Conservation (phyloP, 2,113 vertebrate genomes). For the Lepus timidus region DNA sequence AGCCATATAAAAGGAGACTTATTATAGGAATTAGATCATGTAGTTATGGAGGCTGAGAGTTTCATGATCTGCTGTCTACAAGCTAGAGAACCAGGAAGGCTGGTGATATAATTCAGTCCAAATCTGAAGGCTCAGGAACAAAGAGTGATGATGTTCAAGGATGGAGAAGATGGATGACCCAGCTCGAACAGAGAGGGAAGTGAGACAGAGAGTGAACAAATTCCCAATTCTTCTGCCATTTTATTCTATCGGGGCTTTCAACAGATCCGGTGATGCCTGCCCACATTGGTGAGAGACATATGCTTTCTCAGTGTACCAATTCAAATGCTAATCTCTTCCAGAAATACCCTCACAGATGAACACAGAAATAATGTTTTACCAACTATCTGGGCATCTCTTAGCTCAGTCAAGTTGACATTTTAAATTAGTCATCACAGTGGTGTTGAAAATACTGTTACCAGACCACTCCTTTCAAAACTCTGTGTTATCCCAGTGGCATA, state of each 20-base stretch:
- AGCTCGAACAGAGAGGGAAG: not conserved
- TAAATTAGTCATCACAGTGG: not conserved
- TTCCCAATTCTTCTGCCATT: not conserved
- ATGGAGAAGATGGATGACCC: too few species aligned
- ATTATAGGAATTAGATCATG: not conserved
- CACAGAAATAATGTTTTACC: not conserved
- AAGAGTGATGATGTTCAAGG: not conserved
- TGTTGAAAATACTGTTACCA: constrained; percentile 49
- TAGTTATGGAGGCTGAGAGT: not conserved
- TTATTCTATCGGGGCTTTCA: not conserved
- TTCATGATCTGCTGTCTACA: not conserved
- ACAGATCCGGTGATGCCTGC: not conserved
- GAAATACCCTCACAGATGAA: not conserved
- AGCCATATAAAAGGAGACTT: not conserved
- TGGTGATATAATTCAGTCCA: not conserved
- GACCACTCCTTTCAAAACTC: constrained; percentile 9
- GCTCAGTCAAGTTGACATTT: not conserved
- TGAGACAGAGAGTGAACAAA: not conserved
- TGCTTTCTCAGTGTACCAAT: not conserved
- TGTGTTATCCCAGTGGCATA: constrained; percentile 30
- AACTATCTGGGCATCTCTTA: not conserved
- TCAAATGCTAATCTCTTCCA: constrained; percentile 12
- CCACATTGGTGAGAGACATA: not conserved
- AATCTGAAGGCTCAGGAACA: not conserved
- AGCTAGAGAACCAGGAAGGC: not conserved